A percentile compares a stretch with the other conserved stretches of the same genome.
Conservation (phyloP, 2,797 vertebrate species). For the Naso thynnoides region DNA sequence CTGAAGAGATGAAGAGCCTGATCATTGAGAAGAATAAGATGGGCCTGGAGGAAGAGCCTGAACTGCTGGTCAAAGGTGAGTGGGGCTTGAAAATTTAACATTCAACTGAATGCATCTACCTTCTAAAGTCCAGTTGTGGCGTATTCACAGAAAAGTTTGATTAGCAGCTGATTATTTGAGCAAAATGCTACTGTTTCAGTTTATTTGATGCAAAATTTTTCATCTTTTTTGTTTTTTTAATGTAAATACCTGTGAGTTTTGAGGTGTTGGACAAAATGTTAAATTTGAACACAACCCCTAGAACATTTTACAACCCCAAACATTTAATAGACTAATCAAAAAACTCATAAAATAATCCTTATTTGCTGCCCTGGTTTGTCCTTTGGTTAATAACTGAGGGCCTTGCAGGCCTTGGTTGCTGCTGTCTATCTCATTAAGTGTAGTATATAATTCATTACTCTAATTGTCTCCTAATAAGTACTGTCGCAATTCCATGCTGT, state of each 20-base stretch:
- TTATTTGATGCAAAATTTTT: background rate
- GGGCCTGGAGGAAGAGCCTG: constrained; percentile 88
- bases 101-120: background rate
- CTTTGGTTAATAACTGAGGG: constrained; percentile 4
- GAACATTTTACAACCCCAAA: background rate
- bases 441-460: constrained; percentile 43
- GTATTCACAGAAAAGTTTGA: background rate
- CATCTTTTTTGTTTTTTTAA: background rate
- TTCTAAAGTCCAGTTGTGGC: background rate
- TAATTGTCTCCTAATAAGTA: constrained; percentile 43
- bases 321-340: background rate
- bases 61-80: constrained; percentile 93
- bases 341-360: background rate
- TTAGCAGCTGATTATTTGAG: background rate
- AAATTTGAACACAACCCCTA: background rate
- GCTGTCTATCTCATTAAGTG: constrained; percentile 35
- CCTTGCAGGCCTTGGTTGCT: background rate
- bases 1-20: constrained; percentile 93
- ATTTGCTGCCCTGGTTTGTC: background rate
- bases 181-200: background rate
- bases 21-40: constrained; percentile 89
- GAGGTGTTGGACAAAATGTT: background rate
- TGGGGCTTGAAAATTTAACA: no score
- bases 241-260: background rate
- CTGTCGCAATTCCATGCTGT: constrained; percentile 32